Evolutionary conservation across 2,888 invertebrate genomes (phyloP), one percentile per base, ranked within the genome.

Genomic region (Byasa hedistus): DNA sequence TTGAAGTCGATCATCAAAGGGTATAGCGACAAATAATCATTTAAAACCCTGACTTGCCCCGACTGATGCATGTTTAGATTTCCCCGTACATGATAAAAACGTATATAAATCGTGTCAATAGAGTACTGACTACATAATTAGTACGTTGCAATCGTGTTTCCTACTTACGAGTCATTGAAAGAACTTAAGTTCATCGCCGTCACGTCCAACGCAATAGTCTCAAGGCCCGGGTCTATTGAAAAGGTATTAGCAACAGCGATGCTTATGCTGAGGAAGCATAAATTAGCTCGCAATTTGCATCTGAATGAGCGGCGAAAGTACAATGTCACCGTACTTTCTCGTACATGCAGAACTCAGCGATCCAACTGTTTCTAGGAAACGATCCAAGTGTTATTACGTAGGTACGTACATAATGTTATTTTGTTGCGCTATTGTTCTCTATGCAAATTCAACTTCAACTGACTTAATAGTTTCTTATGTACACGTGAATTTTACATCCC

Each of bases 261-360:
- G 61, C 64, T 67, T 70, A 71, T 71, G 70, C 71, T 66, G 70
- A 72, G 74, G 73, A 73, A 73, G 73, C 69, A 73, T 72, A 70
- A 71, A 71, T 70, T 70, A 65, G 70, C 69, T 71, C 76, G 76
- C 76, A 74, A 80, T 84, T 78, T 78, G 79, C 80, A 84, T 84
- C 78, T 76, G 76, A 80, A 74, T 66, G 74, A 69, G 74, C 75
- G 77, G 81, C 80, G 86, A 85, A 85, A 86, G 85, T 79, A 77
- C 78, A 81, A 80, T 82, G 82, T 81, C 75, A 77, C 70, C 71
- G 74, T 74, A 79, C 87, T 87, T 88, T 87, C 86, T 79, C 86
- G 83, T 85, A 73, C 75, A 83, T 79, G 78, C 80, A n/a, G 77
- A 75, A 75, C 76, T 68, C 64, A 51, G 36, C 72, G 71, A 71